phyloP scores from a whole-genome alignment of 2,113 vertebrate genomes.

The Nestor notabilis region DNA sequence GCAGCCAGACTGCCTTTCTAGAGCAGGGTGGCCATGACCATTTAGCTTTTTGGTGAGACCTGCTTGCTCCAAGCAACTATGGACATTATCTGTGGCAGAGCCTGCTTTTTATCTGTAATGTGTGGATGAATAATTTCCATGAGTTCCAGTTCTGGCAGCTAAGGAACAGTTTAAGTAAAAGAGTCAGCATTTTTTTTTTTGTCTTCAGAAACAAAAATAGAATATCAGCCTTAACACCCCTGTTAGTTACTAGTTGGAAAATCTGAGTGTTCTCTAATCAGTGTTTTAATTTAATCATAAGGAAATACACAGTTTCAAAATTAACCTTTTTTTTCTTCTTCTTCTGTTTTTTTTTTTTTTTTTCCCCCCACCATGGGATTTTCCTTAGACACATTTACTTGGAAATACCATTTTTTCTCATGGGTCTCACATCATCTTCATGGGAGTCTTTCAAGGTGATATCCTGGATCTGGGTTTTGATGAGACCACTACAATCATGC shows the following conservation, averaged over 20 bases:
- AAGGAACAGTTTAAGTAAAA: neutral
- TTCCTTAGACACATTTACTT: neutral
- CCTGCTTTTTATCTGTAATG: neutral
- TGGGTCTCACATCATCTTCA: neutral
- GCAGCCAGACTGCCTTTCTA: accelerated
- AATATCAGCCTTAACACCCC: accelerated
- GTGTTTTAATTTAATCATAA: neutral
- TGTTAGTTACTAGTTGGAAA: neutral
- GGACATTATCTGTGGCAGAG: neutral
- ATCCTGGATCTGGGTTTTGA: neutral
- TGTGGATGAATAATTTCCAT: neutral
- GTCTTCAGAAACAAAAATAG: neutral
- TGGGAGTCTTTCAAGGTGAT: neutral
- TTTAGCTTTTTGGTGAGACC: neutral
- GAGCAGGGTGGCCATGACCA: accelerated
- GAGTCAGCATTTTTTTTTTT: neutral
- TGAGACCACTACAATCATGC: neutral
- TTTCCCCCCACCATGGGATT: neutral
- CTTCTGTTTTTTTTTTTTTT: no score
- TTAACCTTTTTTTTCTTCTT: no score
- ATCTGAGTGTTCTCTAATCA: neutral
- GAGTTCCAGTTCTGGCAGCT: neutral
- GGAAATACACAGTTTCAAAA: neutral
- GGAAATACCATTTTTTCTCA: neutral
- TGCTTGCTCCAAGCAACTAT: neutral